Conservation (phyloP, 2,113 vertebrate genomes). For the Cyphomyrus discorhynchus region DNA sequence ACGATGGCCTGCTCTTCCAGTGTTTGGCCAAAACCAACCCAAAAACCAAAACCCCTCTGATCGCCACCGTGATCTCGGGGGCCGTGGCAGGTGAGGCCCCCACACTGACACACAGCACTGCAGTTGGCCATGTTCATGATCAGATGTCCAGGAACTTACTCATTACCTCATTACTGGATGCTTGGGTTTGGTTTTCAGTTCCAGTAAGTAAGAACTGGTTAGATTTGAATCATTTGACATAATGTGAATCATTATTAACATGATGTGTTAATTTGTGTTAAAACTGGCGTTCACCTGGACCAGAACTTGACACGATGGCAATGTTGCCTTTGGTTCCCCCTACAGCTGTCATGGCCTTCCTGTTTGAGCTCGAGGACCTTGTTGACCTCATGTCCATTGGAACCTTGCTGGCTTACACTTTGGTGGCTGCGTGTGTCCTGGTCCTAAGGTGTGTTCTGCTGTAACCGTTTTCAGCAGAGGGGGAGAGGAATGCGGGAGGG, state of each 20-base stretch:
- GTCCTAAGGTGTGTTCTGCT: conserved; percentile 73
- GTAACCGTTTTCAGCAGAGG: not conserved
- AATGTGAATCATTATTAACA: too few species aligned
- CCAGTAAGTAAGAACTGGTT: not conserved
- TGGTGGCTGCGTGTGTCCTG: conserved; percentile 91
- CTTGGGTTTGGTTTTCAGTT: not conserved
- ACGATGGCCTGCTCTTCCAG: conserved; percentile 90
- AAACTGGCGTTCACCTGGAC: not conserved
- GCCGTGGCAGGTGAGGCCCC: conserved; percentile 73
- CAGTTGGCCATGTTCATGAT: not conserved
- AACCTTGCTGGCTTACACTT: conserved; percentile 87
- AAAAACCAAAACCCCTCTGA: conserved; percentile 84
- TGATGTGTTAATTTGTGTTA: not conserved
- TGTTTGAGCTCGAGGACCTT: conserved; percentile 91
- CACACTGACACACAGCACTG: not conserved
- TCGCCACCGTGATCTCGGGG: conserved; percentile 81
- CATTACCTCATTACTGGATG: not conserved
- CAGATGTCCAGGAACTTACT: not conserved
- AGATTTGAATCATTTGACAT: not conserved
- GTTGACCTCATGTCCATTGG: conserved; percentile 97
- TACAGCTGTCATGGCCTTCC: conserved; percentile 89
- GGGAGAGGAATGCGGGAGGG: not conserved
- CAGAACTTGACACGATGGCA: not conserved
- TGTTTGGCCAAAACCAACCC: conserved; percentile 70
- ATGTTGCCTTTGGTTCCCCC: conserved; percentile 16